Percentiles rank a stretch among this genome's conserved stretches.
Conservation (phyloP, 2,797 vertebrate species). For the Argyrosomus regius region DNA sequence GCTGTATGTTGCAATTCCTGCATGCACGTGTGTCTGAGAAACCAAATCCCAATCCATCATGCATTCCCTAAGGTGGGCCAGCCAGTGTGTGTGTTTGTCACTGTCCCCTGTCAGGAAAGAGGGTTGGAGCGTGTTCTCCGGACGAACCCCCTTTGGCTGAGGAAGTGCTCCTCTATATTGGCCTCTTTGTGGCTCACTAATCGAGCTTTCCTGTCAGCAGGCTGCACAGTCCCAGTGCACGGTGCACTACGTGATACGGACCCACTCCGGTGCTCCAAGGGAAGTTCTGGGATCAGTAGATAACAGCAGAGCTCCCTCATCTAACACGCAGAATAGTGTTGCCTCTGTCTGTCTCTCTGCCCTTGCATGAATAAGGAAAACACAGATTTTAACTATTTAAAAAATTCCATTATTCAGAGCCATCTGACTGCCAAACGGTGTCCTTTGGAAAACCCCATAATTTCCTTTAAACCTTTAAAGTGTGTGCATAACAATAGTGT, state of each 20-base stretch:
- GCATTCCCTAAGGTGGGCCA: slow-evolving; percentile 75
- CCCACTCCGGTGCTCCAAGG: slow-evolving; percentile 89
- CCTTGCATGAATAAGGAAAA: slow-evolving; percentile 75
- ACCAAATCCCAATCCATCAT: slow-evolving; percentile 81
- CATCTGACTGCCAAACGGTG: slow-evolving; percentile 40
- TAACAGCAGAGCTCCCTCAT: slow-evolving; percentile 86
- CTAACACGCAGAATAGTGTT: slow-evolving; percentile 80
- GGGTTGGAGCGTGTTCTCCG: slow-evolving; percentile 82
- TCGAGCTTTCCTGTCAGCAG: slow-evolving; percentile 91
- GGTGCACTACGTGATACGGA: slow-evolving; percentile 84
- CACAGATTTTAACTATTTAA: slow-evolving; percentile 64
- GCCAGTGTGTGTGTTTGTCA: slow-evolving; percentile 78
- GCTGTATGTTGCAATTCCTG: slow-evolving; percentile 44
- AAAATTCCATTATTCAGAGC: slow-evolving; percentile 61
- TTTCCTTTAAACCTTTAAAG: slow-evolving; percentile 33
- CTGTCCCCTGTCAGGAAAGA: slow-evolving; percentile 85
- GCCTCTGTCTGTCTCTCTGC: slow-evolving; percentile 69
- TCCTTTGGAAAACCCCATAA: slow-evolving; percentile 63
- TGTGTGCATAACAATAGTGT: slow-evolving; percentile 15
- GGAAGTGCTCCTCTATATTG: slow-evolving; percentile 87
- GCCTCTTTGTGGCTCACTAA: slow-evolving; percentile 89
- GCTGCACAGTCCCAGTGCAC: slow-evolving; percentile 74
- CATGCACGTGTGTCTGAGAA: slow-evolving; percentile 66
- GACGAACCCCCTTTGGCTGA: slow-evolving; percentile 83
- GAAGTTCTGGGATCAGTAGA: slow-evolving; percentile 95